Conservation (phyloP, 2,113 vertebrate genomes). For the Talpa occidentalis region DNA sequence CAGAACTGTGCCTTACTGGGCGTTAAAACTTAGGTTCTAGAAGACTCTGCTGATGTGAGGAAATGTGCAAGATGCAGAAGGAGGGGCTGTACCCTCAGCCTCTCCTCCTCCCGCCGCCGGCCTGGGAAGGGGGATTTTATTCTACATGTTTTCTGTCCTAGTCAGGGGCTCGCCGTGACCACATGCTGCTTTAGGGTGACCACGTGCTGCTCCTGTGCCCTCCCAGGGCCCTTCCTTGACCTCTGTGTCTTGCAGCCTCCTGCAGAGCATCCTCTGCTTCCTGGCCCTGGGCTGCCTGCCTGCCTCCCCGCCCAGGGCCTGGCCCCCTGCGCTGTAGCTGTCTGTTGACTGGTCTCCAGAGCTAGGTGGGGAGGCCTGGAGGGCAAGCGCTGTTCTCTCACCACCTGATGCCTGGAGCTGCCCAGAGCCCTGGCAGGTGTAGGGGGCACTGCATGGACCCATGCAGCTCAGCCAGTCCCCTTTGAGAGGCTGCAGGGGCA, state of each 20-base stretch:
- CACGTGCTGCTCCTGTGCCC: too few species aligned
- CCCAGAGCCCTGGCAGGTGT: background rate
- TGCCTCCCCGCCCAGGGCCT: too few species aligned
- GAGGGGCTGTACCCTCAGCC: accelerated
- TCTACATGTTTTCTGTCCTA: background rate
- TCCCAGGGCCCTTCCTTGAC: background rate
- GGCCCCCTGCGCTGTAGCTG: background rate
- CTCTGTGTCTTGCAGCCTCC: background rate
- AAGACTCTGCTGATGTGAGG: background rate
- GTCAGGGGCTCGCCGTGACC: accelerated
- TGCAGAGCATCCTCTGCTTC: background rate
- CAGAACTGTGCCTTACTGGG: background rate
- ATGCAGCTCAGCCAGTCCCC: too few species aligned
- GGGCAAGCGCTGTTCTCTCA: background rate
- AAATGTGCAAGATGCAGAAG: background rate
- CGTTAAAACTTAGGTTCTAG: background rate
- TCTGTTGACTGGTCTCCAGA: background rate
- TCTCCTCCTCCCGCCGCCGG: too few species aligned
- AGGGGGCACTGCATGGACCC: accelerated
- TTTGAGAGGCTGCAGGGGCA: background rate
- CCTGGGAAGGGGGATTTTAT: background rate
- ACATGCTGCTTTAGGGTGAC: accelerated
- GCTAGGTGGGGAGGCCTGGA: background rate
- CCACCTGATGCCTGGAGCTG: background rate
- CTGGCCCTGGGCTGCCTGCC: background rate